Conservation (phyloP, 2,797 vertebrate genomes). For the Oceanodroma leucorhoa region DNA sequence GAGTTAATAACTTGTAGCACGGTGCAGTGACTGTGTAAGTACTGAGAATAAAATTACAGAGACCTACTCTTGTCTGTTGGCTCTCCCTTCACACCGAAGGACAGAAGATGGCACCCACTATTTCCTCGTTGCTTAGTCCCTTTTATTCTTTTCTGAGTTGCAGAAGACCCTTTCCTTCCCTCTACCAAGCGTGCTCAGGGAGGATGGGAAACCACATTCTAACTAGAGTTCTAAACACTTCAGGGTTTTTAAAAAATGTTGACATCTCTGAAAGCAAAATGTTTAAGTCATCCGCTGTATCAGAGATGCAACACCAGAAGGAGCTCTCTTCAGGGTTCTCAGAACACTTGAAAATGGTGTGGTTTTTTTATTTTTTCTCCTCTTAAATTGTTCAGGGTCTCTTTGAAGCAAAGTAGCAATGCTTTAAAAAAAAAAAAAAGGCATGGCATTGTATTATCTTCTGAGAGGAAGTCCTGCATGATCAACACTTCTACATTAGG, state of each 20-base stretch:
- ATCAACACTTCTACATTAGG: neutral
- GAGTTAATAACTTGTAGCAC: neutral
- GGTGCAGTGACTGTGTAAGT: conserved; percentile 3
- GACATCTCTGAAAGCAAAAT: neutral
- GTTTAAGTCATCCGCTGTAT: neutral
- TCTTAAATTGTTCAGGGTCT: neutral
- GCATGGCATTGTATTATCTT: neutral
- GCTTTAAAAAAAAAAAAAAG: neutral
- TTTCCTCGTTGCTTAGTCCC: neutral
- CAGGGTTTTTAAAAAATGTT: neutral
- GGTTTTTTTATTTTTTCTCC: neutral
- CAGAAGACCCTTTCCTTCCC: neutral
- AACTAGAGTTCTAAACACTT: neutral
- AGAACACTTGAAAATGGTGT: neutral
- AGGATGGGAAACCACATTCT: neutral
- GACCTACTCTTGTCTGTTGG: neutral
- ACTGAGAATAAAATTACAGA: conserved; percentile 28
- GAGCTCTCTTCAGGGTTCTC: neutral
- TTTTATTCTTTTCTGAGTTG: neutral
- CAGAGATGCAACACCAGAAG: neutral
- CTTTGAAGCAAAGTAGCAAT: neutral
- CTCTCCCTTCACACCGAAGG: neutral
- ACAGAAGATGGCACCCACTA: neutral
- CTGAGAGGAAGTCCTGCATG: neutral
- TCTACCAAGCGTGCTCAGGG: neutral